phyloP scores from a whole-genome alignment of 2,888 invertebrate species.

The Cantharis lateralis region DNA sequence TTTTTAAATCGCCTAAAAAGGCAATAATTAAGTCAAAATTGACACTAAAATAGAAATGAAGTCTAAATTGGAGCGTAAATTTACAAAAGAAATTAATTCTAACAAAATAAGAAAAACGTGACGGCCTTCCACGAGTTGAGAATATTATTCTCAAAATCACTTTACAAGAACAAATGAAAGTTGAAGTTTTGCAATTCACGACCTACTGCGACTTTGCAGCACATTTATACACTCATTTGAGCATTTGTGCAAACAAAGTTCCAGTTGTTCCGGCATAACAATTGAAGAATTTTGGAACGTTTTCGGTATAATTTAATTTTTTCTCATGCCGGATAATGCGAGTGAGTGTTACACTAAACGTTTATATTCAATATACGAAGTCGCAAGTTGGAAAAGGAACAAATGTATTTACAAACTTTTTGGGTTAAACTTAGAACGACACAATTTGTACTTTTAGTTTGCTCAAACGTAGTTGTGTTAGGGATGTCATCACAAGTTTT shows the following conservation, averaged over 20 bases:
- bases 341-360: neutral
- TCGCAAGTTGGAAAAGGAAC: neutral
- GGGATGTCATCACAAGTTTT: neutral
- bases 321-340: neutral
- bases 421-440: neutral
- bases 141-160: conserved; percentile 27
- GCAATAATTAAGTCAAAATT: neutral
- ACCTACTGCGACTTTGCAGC: conserved; percentile 22
- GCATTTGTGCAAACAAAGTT: conserved; percentile 5
- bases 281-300: neutral
- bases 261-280: neutral
- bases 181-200: conserved; percentile 27
- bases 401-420: neutral
- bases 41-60: neutral
- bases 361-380: neutral
- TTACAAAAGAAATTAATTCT: conserved; percentile 23
- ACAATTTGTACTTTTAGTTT: neutral
- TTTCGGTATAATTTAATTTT: neutral
- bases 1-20: neutral
- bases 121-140: conserved; percentile 8
- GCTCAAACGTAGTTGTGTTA: neutral
- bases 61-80: conserved; percentile 13
- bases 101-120: conserved; percentile 5
- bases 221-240: conserved; percentile 22
- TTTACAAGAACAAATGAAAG: conserved; percentile 31